Evolutionary conservation across 2,797 vertebrate species (phyloP).

Genomic region (Sebastes itinus): DNA sequence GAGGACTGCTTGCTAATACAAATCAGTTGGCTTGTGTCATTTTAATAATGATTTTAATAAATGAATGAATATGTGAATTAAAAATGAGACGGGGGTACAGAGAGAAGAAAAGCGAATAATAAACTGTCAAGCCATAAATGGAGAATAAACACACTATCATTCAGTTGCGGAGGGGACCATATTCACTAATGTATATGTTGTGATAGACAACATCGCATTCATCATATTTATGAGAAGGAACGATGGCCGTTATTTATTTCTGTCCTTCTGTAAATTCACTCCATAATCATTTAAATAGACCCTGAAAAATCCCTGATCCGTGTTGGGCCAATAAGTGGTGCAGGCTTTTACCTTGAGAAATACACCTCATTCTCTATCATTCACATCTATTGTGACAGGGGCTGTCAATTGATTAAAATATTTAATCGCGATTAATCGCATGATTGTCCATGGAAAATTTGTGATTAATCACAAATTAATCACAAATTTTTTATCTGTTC

Average conservation of each 20-base stretch:
- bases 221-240: conserved; percentile 69
- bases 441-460: too few relatives aligned
- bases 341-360: not conserved
- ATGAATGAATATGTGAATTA: conserved; percentile 93
- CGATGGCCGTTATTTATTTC: conserved; percentile 64
- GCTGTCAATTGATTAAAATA: too few relatives aligned
- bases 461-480: too few relatives aligned
- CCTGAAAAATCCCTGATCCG: conserved; percentile 35
- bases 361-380: not conserved
- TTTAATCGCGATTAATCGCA: too few relatives aligned
- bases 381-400: not conserved
- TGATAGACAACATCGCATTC: conserved; percentile 60
- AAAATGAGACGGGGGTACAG: conserved; percentile 62
- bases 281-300: conserved; percentile 62
- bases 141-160: conserved; percentile 93
- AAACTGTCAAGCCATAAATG: conserved; percentile 90
- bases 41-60: conserved; percentile 99
- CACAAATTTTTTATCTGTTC: too few relatives aligned
- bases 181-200: conserved; percentile 85
- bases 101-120: conserved; percentile 84
- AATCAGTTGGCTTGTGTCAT: conserved; percentile 96
- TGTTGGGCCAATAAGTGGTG: not conserved
- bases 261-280: conserved; percentile 61
- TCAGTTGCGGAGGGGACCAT: conserved; percentile 90
- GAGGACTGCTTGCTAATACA: conserved; percentile 83